Percentiles rank a stretch among this genome's conserved stretches.
Conservation (phyloP, 2,797 vertebrate species). For the Liparis tanakae region DNA sequence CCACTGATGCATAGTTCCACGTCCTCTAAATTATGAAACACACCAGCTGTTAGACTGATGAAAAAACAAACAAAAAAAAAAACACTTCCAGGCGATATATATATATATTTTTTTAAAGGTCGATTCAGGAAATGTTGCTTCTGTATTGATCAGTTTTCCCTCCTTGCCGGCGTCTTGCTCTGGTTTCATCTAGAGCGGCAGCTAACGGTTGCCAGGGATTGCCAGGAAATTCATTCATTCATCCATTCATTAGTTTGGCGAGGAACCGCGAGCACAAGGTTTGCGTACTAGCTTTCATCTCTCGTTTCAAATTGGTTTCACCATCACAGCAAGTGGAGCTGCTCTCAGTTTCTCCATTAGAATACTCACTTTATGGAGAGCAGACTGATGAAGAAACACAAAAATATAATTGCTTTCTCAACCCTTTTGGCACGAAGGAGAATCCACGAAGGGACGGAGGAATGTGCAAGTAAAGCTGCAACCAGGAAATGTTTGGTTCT, state of each 20-base stretch:
- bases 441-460: too few relatives aligned
- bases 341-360: too few relatives aligned
- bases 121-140: background rate
- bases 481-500: background rate
- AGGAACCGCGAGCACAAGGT: background rate
- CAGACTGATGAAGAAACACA: too few relatives aligned
- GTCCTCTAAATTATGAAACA: constrained; percentile 7
- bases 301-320: background rate
- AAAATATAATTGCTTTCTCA: too few relatives aligned
- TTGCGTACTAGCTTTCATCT: background rate
- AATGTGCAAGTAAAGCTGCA: background rate
- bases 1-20: too few relatives aligned
- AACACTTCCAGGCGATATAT: background rate
- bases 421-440: too few relatives aligned
- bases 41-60: background rate
- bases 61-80: too few relatives aligned
- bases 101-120: background rate
- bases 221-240: background rate
- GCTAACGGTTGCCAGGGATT: background rate
- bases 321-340: too few relatives aligned
- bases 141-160: background rate
- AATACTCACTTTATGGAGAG: too few relatives aligned
- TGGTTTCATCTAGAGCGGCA: background rate
- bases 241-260: background rate
- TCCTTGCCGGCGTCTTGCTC: background rate